Conservation (phyloP, 1,140 invertebrate genomes). For the Tetraneura akinire region DNA sequence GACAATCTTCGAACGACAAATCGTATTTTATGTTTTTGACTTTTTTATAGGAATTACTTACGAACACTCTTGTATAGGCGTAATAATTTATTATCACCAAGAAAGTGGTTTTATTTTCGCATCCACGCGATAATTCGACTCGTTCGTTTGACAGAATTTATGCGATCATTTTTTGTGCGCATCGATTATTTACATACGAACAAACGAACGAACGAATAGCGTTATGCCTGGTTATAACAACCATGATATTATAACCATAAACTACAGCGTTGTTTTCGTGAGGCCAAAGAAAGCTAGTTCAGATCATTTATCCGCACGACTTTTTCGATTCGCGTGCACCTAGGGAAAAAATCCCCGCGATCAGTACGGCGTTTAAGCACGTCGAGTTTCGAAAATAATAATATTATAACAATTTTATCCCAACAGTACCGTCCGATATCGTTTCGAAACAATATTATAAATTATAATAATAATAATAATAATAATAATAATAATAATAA, state of each 20-base stretch:
- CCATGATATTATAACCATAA: background rate
- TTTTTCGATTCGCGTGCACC: conserved; percentile 25
- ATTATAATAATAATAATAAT: background rate
- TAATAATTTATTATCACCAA: background rate
- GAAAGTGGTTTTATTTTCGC: conserved; percentile 21
- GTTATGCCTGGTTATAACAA: background rate
- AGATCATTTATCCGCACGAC: conserved; percentile 41
- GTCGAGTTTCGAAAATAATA: background rate
- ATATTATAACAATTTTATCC: background rate
- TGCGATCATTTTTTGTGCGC: background rate
- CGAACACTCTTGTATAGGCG: background rate
- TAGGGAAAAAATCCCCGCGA: conserved; percentile 38
- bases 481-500: too few species aligned
- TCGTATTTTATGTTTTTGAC: background rate
- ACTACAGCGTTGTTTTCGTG: background rate
- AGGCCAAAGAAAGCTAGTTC: conserved; percentile 27
- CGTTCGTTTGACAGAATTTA: conserved; percentile 5
- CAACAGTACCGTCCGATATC: background rate
- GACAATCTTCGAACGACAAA: background rate
- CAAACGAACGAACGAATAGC: background rate
- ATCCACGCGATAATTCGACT: background rate
- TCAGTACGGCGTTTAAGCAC: background rate
- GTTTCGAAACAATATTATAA: conserved; percentile 9
- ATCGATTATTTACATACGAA: background rate
- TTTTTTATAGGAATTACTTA: background rate